Conservation (phyloP, 2,113 vertebrate genomes). For the Coryphaenoides rupestris region DNA sequence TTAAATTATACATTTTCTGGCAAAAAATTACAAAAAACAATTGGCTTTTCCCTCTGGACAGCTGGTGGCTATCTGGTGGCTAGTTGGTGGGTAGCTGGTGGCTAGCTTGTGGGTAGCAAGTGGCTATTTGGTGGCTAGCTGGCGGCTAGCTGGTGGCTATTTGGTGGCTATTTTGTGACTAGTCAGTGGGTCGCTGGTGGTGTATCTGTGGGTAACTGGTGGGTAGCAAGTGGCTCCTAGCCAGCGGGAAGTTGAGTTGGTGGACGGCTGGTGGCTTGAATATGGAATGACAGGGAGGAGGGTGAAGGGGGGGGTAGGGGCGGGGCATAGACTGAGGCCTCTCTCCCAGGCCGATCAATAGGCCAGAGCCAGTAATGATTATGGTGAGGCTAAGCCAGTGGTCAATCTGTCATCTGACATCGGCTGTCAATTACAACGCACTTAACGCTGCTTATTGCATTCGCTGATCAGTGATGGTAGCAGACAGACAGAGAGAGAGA, state of each 20-base stretch:
- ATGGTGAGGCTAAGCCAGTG: conserved; percentile 14
- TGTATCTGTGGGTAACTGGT: conserved; percentile 51
- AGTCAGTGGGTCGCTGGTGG: conserved; percentile 52
- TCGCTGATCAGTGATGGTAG: conserved; percentile 43
- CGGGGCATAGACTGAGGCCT: no score
- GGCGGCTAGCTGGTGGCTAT: conserved; percentile 42
- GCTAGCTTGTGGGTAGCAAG: conserved; percentile 32
- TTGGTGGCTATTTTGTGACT: conserved; percentile 71
- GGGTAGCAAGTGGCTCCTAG: conserved; percentile 15
- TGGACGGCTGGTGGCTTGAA: conserved; percentile 17
- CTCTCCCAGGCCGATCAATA: conserved; percentile 69
- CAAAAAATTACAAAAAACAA: conserved; percentile 63
- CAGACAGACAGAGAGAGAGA: conserved; percentile 5
- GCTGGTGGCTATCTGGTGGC: conserved; percentile 70
- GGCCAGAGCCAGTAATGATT: conserved; percentile 48
- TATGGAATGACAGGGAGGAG: conserved; percentile 41
- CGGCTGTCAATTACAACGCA: conserved; percentile 62
- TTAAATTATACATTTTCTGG: no score
- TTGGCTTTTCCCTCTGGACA: conserved; percentile 47
- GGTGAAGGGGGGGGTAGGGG: conserved; percentile 51
- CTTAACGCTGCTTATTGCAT: conserved; percentile 47
- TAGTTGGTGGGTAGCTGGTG: no score
- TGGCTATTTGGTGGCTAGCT: not conserved
- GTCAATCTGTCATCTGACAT: conserved; percentile 64
- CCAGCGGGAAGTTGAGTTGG: conserved; percentile 50